Evolutionary conservation across 2,113 vertebrate species (phyloP).

Genomic region (Silurus asotus): DNA sequence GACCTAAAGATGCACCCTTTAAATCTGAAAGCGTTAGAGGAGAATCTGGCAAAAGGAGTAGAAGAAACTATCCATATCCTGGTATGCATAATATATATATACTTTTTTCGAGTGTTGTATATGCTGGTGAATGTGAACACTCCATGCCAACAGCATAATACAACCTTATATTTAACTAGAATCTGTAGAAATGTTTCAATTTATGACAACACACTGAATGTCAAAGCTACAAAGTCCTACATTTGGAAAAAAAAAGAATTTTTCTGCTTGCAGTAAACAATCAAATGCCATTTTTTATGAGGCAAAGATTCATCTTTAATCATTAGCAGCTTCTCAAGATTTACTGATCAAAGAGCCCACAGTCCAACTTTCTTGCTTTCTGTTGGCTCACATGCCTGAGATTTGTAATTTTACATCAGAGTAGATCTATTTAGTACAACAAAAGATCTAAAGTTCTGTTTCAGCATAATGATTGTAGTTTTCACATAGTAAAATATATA

Average conservation of each 20-base stretch:
- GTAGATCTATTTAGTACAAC: background rate
- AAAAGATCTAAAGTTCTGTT: background rate
- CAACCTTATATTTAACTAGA: background rate
- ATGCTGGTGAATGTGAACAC: background rate
- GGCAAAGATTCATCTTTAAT: no score
- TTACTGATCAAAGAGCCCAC: background rate
- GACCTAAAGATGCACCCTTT: background rate
- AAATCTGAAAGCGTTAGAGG: background rate
- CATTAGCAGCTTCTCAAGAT: background rate
- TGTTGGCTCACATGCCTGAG: background rate
- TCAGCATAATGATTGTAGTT: background rate
- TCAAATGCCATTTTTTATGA: background rate
- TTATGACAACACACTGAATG: no score
- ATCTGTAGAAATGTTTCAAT: no score
- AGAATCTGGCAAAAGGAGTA: background rate
- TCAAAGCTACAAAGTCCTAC: no score
- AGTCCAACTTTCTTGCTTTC: background rate
- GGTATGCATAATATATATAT: background rate
- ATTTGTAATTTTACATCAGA: background rate
- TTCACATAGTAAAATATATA: background rate
- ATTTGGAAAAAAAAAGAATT: background rate
- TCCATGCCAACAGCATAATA: background rate
- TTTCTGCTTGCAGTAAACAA: background rate
- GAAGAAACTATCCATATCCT: background rate
- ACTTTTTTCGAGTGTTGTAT: background rate